These are phyloP conservation scores for Euphydryas editha DNA, from an alignment of 2,888 invertebrate genomes.

Conservation along the genomic window DNA sequence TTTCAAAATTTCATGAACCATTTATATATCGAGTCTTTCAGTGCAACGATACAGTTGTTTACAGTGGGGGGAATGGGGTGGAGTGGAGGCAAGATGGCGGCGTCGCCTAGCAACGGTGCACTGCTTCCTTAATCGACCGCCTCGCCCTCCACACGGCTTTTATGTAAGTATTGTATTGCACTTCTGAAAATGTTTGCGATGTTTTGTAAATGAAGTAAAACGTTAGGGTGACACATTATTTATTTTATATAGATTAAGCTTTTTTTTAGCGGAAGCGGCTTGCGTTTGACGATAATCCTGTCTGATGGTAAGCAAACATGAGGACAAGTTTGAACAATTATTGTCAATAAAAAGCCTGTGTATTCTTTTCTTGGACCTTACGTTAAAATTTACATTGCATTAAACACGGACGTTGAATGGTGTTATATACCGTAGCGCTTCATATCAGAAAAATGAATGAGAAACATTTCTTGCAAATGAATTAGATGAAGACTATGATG, in stretches of 20 bases:
- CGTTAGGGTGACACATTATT: background rate
- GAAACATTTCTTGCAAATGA: too few relatives aligned
- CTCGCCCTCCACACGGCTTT: constrained; percentile 66
- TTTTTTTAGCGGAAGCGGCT: background rate
- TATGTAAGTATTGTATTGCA: constrained; percentile 81
- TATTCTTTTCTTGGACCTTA: too few relatives aligned
- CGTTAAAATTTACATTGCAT: too few relatives aligned
- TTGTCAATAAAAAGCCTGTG: too few relatives aligned
- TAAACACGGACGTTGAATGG: too few relatives aligned
- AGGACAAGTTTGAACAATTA: too few relatives aligned
- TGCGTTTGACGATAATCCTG: too few relatives aligned
- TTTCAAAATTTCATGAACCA: constrained; percentile 57
- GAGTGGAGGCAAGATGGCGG: constrained; percentile 77
- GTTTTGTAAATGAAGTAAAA: constrained; percentile 36
- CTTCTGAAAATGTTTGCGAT: constrained; percentile 54
- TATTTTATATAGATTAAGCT: background rate
- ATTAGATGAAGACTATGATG: too few relatives aligned
- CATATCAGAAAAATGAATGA: too few relatives aligned
- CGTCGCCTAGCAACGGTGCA: constrained; percentile 82
- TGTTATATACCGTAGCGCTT: too few relatives aligned
- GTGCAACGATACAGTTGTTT: constrained; percentile 82
- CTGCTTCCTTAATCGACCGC: constrained; percentile 83
- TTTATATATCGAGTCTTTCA: constrained; percentile 82
- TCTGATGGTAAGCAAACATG: too few relatives aligned
- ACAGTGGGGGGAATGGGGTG: constrained; percentile 65